These are phyloP conservation scores for Pluvianellus socialis DNA, from an alignment of 2,113 vertebrate genomes.

Conservation along the genomic window DNA sequence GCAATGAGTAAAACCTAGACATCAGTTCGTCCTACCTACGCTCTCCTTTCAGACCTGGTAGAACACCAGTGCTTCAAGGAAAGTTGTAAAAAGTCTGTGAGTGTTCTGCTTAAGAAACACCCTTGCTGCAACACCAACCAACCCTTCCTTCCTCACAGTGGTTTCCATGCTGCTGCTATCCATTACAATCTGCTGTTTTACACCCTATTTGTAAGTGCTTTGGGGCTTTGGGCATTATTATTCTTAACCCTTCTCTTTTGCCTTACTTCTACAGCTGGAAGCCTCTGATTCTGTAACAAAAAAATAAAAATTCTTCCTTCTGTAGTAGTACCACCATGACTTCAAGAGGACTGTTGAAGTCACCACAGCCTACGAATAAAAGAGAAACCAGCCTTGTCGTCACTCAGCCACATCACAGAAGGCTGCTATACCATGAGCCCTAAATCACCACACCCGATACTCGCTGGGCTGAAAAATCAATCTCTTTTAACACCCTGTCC, in stretches of 20 bases:
- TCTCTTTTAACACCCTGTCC: not conserved
- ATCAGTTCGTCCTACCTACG: not conserved
- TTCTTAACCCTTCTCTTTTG: not conserved
- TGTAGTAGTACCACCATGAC: not conserved
- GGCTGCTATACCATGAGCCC: not conserved
- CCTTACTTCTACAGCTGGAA: not conserved
- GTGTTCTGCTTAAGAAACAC: not conserved
- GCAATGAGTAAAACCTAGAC: not conserved
- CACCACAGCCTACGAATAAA: accelerated
- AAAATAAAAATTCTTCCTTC: not conserved
- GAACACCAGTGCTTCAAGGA: not conserved
- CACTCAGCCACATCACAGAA: not conserved
- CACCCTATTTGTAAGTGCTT: not conserved
- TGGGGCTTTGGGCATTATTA: not conserved
- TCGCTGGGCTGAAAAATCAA: not conserved
- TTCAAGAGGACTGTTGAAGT: not conserved
- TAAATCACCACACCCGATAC: not conserved
- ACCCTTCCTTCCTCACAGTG: not conserved
- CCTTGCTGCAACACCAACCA: not conserved
- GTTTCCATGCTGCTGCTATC: not conserved
- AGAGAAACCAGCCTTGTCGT: not conserved
- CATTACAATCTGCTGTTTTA: not conserved
- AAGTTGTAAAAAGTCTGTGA: not conserved
- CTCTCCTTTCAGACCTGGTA: not conserved
- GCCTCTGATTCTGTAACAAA: not conserved